Conservation (phyloP, 2,888 invertebrate species). For the Athrips mouffetella region DNA sequence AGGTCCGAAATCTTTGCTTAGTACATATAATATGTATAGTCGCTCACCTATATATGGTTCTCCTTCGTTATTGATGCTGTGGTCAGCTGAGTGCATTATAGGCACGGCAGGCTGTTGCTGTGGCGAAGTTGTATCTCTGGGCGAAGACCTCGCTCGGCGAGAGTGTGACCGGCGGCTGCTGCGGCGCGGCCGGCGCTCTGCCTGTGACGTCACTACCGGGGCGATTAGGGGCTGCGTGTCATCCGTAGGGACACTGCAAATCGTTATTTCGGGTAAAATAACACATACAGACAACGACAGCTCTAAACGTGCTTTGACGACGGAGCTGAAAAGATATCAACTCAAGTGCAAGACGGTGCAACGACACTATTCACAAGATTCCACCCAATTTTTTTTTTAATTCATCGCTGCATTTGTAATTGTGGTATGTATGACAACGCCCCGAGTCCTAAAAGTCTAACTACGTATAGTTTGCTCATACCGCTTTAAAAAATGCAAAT, state of each 20-base stretch:
- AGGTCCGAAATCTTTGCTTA: no score
- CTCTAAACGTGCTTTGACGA: background rate
- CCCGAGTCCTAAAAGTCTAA: no score
- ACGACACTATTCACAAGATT: no score
- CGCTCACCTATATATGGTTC: constrained; percentile 50
- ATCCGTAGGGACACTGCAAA: constrained; percentile 22
- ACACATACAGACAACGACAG: background rate
- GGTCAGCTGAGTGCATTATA: constrained; percentile 39
- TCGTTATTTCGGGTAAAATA: background rate
- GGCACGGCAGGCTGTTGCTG: constrained; percentile 1
- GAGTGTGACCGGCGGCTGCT: constrained; percentile 20
- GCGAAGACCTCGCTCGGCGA: background rate
- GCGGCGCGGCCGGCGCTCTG: constrained; percentile 33
- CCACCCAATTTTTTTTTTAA: no score
- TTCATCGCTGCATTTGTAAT: no score
- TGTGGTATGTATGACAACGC: no score
- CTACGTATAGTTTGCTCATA: no score
- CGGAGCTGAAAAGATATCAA: background rate
- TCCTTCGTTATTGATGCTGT: constrained; percentile 67
- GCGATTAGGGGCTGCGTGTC: constrained; percentile 37
- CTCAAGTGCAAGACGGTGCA: no score
- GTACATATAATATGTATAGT: background rate
- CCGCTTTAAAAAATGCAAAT: no score
- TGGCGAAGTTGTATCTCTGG: no score
- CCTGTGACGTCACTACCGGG: constrained; percentile 19